These are phyloP conservation scores for Drosophila navojoa DNA, from an alignment of 1,140 invertebrate species.

Conservation along the genomic window DNA sequence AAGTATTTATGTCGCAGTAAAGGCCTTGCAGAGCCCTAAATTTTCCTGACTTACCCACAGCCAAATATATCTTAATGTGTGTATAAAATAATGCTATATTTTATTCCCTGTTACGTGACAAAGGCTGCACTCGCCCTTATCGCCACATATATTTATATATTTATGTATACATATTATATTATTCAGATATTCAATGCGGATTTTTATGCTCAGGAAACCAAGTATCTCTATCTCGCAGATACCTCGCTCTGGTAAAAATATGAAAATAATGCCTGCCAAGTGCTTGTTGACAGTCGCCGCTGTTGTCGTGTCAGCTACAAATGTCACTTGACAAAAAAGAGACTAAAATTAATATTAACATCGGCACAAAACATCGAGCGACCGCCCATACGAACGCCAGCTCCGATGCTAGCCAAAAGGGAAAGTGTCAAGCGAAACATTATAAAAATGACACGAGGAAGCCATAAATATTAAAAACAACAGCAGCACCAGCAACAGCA, in stretches of 20 bases:
- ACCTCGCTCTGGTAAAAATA: slow-evolving; percentile 9
- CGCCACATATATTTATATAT: neutral
- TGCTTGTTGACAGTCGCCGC: slow-evolving; percentile 72
- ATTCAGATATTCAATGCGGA: neutral
- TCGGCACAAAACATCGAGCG: slow-evolving; percentile 31
- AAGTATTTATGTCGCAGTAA: slow-evolving; percentile 66
- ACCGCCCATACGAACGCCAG: slow-evolving; percentile 67
- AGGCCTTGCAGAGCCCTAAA: slow-evolving; percentile 65
- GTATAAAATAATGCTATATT: slow-evolving; percentile 10
- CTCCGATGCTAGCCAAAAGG: slow-evolving; percentile 69
- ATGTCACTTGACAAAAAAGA: slow-evolving; percentile 59
- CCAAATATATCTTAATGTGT: slow-evolving; percentile 37
- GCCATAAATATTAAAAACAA: slow-evolving; percentile 80
- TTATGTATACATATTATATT: too few species aligned
- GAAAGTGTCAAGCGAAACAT: slow-evolving; percentile 83
- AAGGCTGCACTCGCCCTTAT: neutral
- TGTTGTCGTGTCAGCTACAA: slow-evolving; percentile 65
- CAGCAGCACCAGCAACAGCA: slow-evolving; percentile 33
- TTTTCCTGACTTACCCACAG: slow-evolving; percentile 22
- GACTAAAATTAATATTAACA: slow-evolving; percentile 45
- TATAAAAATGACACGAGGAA: slow-evolving; percentile 83
- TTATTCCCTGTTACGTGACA: slow-evolving; percentile 29
- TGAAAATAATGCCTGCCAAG: slow-evolving; percentile 74
- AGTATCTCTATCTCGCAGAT: neutral
- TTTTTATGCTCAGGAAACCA: neutral